Percentiles rank a stretch among this genome's conserved stretches.
Evolutionary conservation across 2,113 vertebrate species (phyloP).

Genomic region (Monopterus albus): DNA sequence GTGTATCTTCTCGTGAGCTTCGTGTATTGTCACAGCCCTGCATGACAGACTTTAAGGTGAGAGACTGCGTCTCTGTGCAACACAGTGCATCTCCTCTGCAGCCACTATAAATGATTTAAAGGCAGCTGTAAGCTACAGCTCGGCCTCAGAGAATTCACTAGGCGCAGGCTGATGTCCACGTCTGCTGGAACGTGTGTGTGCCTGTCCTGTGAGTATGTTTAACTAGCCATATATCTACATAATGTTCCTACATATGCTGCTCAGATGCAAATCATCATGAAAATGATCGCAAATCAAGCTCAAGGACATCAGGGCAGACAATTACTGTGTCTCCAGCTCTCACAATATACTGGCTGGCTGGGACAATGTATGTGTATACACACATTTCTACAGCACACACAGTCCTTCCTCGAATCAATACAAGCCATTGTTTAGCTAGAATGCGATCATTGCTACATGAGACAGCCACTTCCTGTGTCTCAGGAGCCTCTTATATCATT

Average conservation of each 20-base stretch:
- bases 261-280: not conserved
- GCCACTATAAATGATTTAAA: slow-evolving; percentile 30
- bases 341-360: not conserved
- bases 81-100: not conserved
- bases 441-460: slow-evolving; percentile 7
- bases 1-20: no score
- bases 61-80: not conserved
- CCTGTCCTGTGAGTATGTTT: not conserved
- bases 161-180: not conserved
- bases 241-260: not conserved
- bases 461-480: not conserved
- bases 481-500: not conserved
- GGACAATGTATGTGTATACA: no score
- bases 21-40: no score
- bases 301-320: slow-evolving; percentile 3
- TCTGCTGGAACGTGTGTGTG: not conserved
- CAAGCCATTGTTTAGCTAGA: slow-evolving; percentile 10
- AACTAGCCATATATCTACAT: not conserved
- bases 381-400: no score
- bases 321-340: not conserved
- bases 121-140: not conserved
- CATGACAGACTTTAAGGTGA: no score
- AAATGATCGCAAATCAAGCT: slow-evolving; percentile 7
- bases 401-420: no score
- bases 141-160: not conserved